These are phyloP conservation scores for Brachionus rotundiformis DNA, from an alignment of 1,140 invertebrate species.

Conservation along the genomic window DNA sequence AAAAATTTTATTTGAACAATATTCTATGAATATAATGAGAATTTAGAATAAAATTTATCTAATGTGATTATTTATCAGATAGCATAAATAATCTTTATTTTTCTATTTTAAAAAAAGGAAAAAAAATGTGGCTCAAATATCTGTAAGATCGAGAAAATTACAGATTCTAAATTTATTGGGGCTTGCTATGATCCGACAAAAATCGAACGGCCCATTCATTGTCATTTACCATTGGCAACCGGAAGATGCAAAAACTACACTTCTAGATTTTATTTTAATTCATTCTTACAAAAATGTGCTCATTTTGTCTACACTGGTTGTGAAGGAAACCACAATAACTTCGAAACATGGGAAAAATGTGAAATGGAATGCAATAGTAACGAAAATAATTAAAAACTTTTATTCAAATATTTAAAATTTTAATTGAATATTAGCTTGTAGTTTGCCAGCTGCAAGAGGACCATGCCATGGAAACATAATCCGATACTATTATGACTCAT, in stretches of 20 bases:
- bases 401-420: neutral
- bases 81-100: neutral
- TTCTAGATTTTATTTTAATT: constrained; percentile 47
- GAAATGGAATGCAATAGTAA: constrained; percentile 52
- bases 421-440: constrained; percentile 30
- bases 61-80: no score
- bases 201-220: constrained; percentile 44
- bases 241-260: constrained; percentile 48
- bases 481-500: constrained; percentile 36
- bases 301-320: constrained; percentile 49
- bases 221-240: constrained; percentile 32
- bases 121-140: constrained; percentile 40
- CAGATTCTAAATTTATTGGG: constrained; percentile 24
- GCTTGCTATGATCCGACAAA: constrained; percentile 43
- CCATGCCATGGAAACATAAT: constrained; percentile 46
- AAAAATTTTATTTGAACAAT: no score
- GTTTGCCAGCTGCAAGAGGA: neutral
- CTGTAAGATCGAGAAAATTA: constrained; percentile 42
- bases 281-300: constrained; percentile 32
- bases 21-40: no score
- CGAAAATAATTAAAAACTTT: neutral
- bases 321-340: constrained; percentile 30
- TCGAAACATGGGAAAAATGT: constrained; percentile 51
- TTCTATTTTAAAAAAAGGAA: constrained; percentile 3
- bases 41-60: no score